A percentile compares a stretch with the other conserved stretches of the same genome.
Conservation (phyloP, 64 coral and sea anemone genomes). For the Acropora tenuis region DNA sequence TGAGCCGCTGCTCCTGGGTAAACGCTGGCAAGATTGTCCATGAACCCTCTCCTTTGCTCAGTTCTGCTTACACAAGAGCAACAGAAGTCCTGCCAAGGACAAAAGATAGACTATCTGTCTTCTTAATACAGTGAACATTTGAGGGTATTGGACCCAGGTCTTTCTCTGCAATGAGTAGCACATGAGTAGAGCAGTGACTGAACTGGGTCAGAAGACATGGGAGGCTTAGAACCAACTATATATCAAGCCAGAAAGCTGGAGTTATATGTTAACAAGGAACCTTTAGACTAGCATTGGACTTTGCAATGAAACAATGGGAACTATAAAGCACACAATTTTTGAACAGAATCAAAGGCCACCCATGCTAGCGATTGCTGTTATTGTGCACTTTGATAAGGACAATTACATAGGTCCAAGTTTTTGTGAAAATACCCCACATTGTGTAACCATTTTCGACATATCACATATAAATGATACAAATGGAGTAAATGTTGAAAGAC, state of each 20-base stretch:
- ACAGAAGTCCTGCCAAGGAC: too few species aligned
- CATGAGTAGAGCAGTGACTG: too few species aligned
- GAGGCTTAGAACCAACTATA: constrained; percentile 48
- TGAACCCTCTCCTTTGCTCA: too few species aligned
- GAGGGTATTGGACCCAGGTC: background rate
- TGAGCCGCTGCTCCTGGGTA: too few species aligned
- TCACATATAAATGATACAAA: background rate
- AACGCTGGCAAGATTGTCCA: too few species aligned
- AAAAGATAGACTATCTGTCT: background rate
- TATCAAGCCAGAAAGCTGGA: background rate
- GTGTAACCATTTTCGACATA: too few species aligned
- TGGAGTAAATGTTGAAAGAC: background rate
- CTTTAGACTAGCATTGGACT: constrained; percentile 3
- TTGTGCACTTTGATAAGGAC: constrained; percentile 32
- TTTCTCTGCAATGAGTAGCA: background rate
- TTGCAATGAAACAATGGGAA: constrained; percentile 38
- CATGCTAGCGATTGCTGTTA: constrained; percentile 39
- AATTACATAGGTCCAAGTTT: constrained; percentile 20
- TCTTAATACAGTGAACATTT: background rate
- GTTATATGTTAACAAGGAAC: constrained; percentile 14
- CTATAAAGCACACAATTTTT: constrained; percentile 33
- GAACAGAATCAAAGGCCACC: constrained; percentile 20
- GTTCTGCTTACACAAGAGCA: too few species aligned
- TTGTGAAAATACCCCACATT: background rate
- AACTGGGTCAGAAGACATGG: constrained; percentile 11